Evolutionary conservation across 2,113 vertebrate genomes (phyloP), one percentile per base, ranked within the genome.

Genomic region (Pterocles gutturalis): DNA sequence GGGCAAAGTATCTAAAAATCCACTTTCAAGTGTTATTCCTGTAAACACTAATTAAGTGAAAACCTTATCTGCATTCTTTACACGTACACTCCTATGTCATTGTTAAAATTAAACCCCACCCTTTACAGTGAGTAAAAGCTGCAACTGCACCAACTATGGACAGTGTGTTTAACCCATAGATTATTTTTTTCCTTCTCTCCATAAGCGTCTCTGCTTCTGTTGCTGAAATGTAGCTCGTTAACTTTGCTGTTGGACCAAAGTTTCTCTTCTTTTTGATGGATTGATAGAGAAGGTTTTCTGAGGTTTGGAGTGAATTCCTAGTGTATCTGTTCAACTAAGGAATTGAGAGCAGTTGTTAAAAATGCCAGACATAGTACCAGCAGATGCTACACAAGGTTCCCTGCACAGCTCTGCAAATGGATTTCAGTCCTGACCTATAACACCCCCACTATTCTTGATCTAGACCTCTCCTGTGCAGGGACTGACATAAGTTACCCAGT

Each of bases 381-480:
- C 57, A 95, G 78, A 83, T 86, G 87, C 65, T 93, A 66, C 48
- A 85, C 29, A 58, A 65, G 54, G 29, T 84, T 90, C 76, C 82
- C 75, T 62, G 57, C 65, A 72, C 79, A 92, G 76, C 25, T 87
- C 41, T 82, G 51, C 6, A 9, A 93, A 67, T 46, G 28, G 13
- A 34, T 95, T 89, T 90, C 51, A 71, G 43, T 76, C 57, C 26
- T 84, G 82, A 83, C 81, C 79, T 89, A 5, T 72, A 89, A 94
- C 11, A 87, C 10, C 29, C 36, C 62, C 73, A 88, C 83, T 94
- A 26, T 76, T 96, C 79, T 85, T 51, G 49, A 77, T 84, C 53
- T 84, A 61, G 57, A 76, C 24, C 65, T 86, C 75, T 93, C 57
- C 76, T 92, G 60, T 79, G 60, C 71, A 65, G 58, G 36, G 62